phyloP scores from a whole-genome alignment of 2,888 invertebrate genomes.

The Ferrisia virgata region DNA sequence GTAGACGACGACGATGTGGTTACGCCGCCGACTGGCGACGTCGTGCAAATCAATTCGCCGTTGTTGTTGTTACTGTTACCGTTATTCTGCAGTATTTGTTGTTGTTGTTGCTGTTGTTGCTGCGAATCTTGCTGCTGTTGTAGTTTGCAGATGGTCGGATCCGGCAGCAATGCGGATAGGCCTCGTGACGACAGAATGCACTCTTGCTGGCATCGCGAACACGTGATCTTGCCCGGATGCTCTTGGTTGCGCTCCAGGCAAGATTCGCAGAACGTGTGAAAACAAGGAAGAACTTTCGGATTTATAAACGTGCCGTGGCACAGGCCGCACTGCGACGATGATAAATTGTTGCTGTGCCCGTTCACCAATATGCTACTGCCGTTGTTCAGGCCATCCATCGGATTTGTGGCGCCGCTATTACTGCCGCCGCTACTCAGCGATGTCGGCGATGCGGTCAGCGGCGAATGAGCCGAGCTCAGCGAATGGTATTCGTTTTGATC shows the following conservation, averaged over 20 bases:
- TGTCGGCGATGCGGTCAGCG: slow-evolving; percentile 70
- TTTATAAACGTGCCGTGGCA: slow-evolving; percentile 73
- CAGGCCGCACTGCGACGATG: slow-evolving; percentile 52
- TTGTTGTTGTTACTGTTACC: slow-evolving; percentile 53
- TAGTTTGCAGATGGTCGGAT: slow-evolving; percentile 57
- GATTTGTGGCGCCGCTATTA: slow-evolving; percentile 48
- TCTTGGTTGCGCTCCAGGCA: slow-evolving; percentile 70
- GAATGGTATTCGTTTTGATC: slow-evolving; percentile 76
- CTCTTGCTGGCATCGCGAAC: slow-evolving; percentile 65
- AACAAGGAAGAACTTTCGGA: slow-evolving; percentile 74
- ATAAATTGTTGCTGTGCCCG: slow-evolving; percentile 47
- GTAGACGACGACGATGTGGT: too few relatives aligned
- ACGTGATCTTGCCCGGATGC: slow-evolving; percentile 69
- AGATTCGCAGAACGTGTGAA: slow-evolving; percentile 78
- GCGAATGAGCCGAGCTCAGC: slow-evolving; percentile 61
- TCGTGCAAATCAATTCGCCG: background rate
- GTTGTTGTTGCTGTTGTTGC: slow-evolving; percentile 46
- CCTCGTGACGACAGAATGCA: slow-evolving; percentile 59
- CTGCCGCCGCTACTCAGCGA: slow-evolving; percentile 52
- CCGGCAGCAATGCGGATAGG: slow-evolving; percentile 65
- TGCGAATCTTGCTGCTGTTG: slow-evolving; percentile 46
- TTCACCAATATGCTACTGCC: slow-evolving; percentile 24
- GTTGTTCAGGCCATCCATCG: slow-evolving; percentile 10
- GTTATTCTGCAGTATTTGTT: background rate
- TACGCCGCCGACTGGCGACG: slow-evolving; percentile 55